A percentile compares a stretch with the other conserved stretches of the same genome.
Conservation (phyloP, 2,113 vertebrate genomes). For the Dicentrarchus labrax region DNA sequence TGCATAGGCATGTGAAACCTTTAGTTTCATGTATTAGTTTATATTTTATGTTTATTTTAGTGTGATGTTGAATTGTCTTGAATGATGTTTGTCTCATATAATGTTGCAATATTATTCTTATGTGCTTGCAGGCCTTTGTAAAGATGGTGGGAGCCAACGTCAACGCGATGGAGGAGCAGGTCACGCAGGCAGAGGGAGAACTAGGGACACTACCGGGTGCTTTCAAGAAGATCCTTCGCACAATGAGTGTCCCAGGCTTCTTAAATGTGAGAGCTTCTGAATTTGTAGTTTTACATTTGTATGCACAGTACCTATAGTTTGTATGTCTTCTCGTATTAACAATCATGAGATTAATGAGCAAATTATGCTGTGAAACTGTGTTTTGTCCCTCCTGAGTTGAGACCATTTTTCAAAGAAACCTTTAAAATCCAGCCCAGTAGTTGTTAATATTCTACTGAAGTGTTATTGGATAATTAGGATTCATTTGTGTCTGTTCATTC, state of each 20-base stretch:
- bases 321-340: neutral
- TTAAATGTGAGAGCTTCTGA: slow-evolving; percentile 83
- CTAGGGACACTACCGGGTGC: slow-evolving; percentile 89
- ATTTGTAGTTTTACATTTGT: neutral
- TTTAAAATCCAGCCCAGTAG: neutral
- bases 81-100: neutral
- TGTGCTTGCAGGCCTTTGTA: slow-evolving; percentile 88
- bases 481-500: slow-evolving; percentile 46
- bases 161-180: slow-evolving; percentile 90
- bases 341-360: neutral
- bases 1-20: neutral
- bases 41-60: neutral
- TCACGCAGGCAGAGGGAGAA: slow-evolving; percentile 91
- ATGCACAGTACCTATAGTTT: neutral
- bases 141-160: slow-evolving; percentile 91
- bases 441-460: neutral
- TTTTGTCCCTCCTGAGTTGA: neutral
- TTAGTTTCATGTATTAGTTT: neutral
- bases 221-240: slow-evolving; percentile 91
- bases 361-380: neutral
- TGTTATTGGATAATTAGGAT: neutral
- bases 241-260: slow-evolving; percentile 89
- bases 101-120: neutral
- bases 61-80: neutral
- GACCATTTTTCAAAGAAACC: neutral